Base-by-base conservation (phyloP, 2,888 invertebrate species). In the Mythimna ferrago region DNA sequence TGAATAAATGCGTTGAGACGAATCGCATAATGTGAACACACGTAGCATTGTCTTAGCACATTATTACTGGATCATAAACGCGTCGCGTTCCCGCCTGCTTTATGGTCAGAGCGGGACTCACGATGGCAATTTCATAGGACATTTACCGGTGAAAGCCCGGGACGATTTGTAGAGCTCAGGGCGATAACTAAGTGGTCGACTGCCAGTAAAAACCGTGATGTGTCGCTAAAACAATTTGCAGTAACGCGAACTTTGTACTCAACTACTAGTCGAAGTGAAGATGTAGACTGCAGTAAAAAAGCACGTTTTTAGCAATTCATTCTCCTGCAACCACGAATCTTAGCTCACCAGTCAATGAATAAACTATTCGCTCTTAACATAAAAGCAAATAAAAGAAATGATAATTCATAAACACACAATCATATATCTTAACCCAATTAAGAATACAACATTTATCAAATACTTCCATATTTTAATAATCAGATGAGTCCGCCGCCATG, bases 101-200 rank as follows among this genome's bases (percentile, higher is more conserved):
- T 95, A 96, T 94, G 90, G 90, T 85, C 90, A 73, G 88, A 87
- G 91, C 93, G 94, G 90, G 93, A 93, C 93, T 95, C 95, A 95
- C 95, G 95, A 95, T 92, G 90, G 91, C 94, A 94, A 95, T 95
- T 95, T 94, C 92, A 88, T 93, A 91, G 93, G 93, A 94, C 93
- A 93, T 94, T 95, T 93, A 92, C 90, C 86, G 89, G 90, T 86
- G 92, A 93, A 92, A 93, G 92, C 88, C 86, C 71, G 86, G 84
- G 90, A 91, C 92, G 91, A 94, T 94, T 94, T 93, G 95, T 92
- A 84, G 88, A 84, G 90, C 92, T 91, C 84, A 85, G 73, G 90
- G 92, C 92, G 90, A 91, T 93, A 92, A 87, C 82, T 90, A 89
- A 92, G 92, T 91, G 91, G 90, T 82, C 83, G 77, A 83, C 80